Evolutionary conservation across 2,888 invertebrate genomes (phyloP).

Genomic region (Amphipyra berbera): DNA sequence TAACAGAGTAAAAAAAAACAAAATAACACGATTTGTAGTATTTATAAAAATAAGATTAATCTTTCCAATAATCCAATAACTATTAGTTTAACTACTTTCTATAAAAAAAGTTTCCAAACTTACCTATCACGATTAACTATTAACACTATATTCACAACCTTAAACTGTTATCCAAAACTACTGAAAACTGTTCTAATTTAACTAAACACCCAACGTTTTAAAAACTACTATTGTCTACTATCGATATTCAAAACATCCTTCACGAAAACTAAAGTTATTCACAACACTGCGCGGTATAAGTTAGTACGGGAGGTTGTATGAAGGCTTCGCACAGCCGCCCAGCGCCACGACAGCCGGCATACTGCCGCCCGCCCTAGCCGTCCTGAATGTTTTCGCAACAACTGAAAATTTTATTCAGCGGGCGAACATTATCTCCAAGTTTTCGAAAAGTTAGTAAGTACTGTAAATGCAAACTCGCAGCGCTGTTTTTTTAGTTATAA

Average conservation of each 20-base stretch:
- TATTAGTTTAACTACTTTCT: slow-evolving; percentile 7
- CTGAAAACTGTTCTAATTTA: slow-evolving; percentile 12
- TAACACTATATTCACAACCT: slow-evolving; percentile 39
- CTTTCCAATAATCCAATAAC: no score
- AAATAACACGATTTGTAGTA: no score
- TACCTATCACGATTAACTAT: slow-evolving; percentile 44
- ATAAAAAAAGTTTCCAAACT: slow-evolving; percentile 11
- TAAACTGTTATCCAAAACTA: slow-evolving; percentile 39
- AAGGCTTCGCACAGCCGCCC: slow-evolving; percentile 75
- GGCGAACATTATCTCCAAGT: slow-evolving; percentile 65
- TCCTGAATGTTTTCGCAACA: slow-evolving; percentile 66
- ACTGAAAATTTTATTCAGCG: slow-evolving; percentile 75
- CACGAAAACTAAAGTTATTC: slow-evolving; percentile 47
- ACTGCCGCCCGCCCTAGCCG: slow-evolving; percentile 80
- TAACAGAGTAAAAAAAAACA: no score
- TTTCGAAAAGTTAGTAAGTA: slow-evolving; percentile 50
- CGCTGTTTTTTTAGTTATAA: slow-evolving; percentile 27
- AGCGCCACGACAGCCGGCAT: slow-evolving; percentile 65
- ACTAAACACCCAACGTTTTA: slow-evolving; percentile 23
- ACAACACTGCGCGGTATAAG: slow-evolving; percentile 57
- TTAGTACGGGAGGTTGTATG: slow-evolving; percentile 41
- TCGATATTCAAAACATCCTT: slow-evolving; percentile 21
- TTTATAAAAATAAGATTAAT: no score
- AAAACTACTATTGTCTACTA: slow-evolving; percentile 18
- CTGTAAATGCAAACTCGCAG: slow-evolving; percentile 34